phyloP scores from a whole-genome alignment of 2,888 invertebrate genomes.

The Ormyrus nitidulus region DNA sequence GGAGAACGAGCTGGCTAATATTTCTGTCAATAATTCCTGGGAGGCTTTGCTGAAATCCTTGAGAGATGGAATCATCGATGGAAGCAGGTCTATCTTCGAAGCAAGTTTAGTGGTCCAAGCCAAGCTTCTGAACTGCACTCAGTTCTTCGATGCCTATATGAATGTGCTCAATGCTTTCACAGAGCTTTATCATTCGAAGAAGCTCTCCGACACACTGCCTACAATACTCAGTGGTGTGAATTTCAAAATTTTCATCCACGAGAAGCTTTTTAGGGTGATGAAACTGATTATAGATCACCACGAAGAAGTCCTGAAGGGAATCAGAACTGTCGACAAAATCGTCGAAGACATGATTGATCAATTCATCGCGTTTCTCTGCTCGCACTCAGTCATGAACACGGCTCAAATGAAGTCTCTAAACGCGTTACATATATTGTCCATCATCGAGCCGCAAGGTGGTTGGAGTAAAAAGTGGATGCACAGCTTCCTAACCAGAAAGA shows the following conservation, averaged over 20 bases:
- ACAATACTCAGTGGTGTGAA: constrained; percentile 69
- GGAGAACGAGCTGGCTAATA: constrained; percentile 65
- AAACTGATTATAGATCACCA: constrained; percentile 67
- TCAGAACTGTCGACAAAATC: constrained; percentile 64
- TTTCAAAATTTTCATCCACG: constrained; percentile 71
- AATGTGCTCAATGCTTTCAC: constrained; percentile 68
- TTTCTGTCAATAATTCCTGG: constrained; percentile 61
- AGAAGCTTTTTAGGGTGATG: constrained; percentile 69
- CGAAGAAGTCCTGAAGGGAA: constrained; percentile 67
- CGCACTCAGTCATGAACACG: constrained; percentile 55
- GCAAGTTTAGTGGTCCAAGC: constrained; percentile 69
- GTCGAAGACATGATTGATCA: constrained; percentile 70
- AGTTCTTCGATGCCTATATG: constrained; percentile 63
- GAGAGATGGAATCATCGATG: constrained; percentile 68
- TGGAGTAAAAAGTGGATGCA: constrained; percentile 72
- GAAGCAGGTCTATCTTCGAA: constrained; percentile 70
- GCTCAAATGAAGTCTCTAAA: constrained; percentile 64
- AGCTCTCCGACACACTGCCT: constrained; percentile 66
- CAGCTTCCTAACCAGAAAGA: constrained; percentile 65
- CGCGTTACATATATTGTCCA: constrained; percentile 67
- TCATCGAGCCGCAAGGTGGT: constrained; percentile 69
- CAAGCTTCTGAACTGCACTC: constrained; percentile 62
- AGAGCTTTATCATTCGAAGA: constrained; percentile 65
- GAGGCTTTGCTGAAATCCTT: constrained; percentile 64
- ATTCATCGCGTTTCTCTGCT: constrained; percentile 67